These are phyloP conservation scores for Brachypodius melanocephalos DNA, from an alignment of 2,113 vertebrate species.

Conservation along the genomic window DNA sequence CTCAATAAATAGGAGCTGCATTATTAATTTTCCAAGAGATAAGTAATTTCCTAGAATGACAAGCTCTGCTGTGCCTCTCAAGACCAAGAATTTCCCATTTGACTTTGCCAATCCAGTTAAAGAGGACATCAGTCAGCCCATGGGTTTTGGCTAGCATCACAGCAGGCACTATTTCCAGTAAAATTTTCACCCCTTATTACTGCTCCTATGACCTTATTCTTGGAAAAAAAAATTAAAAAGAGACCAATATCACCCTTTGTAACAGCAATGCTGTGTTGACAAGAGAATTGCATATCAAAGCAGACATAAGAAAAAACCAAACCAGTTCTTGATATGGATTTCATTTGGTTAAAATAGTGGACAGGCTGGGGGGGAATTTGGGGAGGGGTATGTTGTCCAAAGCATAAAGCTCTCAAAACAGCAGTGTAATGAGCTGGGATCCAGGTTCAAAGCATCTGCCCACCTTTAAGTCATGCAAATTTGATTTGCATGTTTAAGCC, in stretches of 20 bases:
- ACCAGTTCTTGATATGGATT: constrained; percentile 7
- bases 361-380: neutral
- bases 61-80: neutral
- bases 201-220: neutral
- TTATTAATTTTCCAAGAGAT: constrained; percentile 31
- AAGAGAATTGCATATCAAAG: constrained; percentile 5
- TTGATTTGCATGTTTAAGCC: constrained; percentile 64
- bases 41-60: neutral
- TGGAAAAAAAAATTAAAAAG: neutral
- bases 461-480: constrained; percentile 62
- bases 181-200: neutral
- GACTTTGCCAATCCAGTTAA: neutral
- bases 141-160: neutral
- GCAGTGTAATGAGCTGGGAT: constrained; percentile 49
- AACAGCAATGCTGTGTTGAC: constrained; percentile 36
- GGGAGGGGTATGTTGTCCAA: constrained; percentile 36
- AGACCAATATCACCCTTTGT: neutral
- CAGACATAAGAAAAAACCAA: constrained; percentile 14
- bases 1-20: neutral
- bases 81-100: neutral
- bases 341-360: constrained; percentile 27
- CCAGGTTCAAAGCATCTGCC: constrained; percentile 46
- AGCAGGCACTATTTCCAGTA: neutral
- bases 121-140: neutral
- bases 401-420: constrained; percentile 48